A percentile compares a stretch with the other conserved stretches of the same genome.
phyloP scores from a whole-genome alignment of 53 echinoderm and acorn worm species.

The Hippasteria phrygiana region DNA sequence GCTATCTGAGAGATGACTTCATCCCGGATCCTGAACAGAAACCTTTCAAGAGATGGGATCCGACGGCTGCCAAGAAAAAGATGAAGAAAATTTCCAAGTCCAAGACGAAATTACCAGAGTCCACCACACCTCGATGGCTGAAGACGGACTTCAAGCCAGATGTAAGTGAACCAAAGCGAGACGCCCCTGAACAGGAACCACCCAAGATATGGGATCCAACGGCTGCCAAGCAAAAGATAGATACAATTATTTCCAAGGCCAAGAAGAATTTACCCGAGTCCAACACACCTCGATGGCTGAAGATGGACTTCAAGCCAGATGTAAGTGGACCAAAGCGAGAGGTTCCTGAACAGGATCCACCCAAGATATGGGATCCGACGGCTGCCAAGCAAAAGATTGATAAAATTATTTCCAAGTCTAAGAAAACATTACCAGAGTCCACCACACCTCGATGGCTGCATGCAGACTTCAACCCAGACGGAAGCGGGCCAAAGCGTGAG shows the following conservation, averaged over 20 bases:
- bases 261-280: background rate
- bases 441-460: too few relatives aligned
- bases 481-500: background rate
- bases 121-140: conserved; percentile 19
- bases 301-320: too few relatives aligned
- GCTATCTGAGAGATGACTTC: conserved; percentile 35
- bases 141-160: conserved; percentile 26
- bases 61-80: conserved; percentile 13
- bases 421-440: background rate
- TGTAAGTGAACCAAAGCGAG: background rate
- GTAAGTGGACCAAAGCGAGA: conserved; percentile 2
- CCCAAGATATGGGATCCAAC: conserved; percentile 11
- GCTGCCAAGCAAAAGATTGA: too few relatives aligned
- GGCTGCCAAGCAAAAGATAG: too few relatives aligned
- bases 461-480: background rate
- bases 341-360: background rate
- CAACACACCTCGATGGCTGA: too few relatives aligned
- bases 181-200: background rate
- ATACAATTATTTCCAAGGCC: too few relatives aligned
- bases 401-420: too few relatives aligned
- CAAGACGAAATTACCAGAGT: conserved; percentile 17
- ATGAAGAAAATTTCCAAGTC: conserved; percentile 21
- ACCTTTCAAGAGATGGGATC: conserved; percentile 50
- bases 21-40: conserved; percentile 30
- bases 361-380: conserved; percentile 6